Base-by-base conservation (phyloP, 1,140 invertebrate genomes). In the Bactericera cockerelli region DNA sequence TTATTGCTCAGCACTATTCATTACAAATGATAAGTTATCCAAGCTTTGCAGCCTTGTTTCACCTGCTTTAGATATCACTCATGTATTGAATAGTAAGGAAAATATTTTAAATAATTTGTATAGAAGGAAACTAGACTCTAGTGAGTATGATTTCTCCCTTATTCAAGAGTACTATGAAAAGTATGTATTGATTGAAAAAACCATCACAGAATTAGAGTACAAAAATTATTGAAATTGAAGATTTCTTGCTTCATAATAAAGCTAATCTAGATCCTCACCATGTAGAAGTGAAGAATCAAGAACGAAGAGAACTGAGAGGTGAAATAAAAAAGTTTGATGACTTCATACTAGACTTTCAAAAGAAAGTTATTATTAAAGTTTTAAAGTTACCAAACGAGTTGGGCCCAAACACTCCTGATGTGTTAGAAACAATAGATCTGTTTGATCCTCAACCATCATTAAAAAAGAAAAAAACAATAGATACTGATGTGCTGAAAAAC, bases 311-410 rank as follows among this genome's bases (percentile, higher is more conserved):
- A 11, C 26, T 84, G 0, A 79, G 78, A 64, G 73, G 81, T 22
- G 80, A 85, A 60, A 63, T 81, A 19, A 80, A 75, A 67, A 72
- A 66, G 58, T 66, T 84, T 38, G 79, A 75, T 67, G 63, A 73
- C 19, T 69, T 70, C 57, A 62, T 80, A 2, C 81, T 77, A 75
- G 74, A 75, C 14, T 65, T 84, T 39, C 79, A 85, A 65, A 79
- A 83, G 65, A 69, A 70, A 56, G 72, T 81, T 0, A 70, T 81
- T 4, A 56, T 77, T 16, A 70, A 75, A 67, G 66, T 74, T 55
- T 70, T 87, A 38, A 74, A 74, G 65, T 64, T 87, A 54, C 85
- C 86, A 0, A 86, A 84, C 66, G 62, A 67, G 56, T 64, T 87
- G 21, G 79, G 87, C 70, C 57, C 68, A n/a, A 70, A 69, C 42